phyloP scores from a whole-genome alignment of 2,113 vertebrate species.

The Tachysurus vachellii region DNA sequence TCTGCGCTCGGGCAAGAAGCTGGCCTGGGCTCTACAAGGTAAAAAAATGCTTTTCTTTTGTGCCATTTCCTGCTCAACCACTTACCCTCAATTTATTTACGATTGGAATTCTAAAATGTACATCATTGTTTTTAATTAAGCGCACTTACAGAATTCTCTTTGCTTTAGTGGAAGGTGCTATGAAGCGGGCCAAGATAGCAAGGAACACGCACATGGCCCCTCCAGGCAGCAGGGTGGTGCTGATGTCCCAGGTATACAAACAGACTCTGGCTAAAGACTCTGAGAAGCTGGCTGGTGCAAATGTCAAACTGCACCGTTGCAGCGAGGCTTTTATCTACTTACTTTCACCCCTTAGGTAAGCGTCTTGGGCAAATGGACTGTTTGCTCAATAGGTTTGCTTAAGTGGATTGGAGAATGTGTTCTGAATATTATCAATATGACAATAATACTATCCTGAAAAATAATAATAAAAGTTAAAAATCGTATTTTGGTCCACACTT shows the following conservation, averaged over 20 bases:
- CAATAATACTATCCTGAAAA: not conserved
- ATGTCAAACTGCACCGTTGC: slow-evolving; percentile 89
- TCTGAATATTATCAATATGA: not conserved
- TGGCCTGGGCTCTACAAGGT: slow-evolving; percentile 94
- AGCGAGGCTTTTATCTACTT: slow-evolving; percentile 92
- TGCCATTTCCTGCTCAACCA: not conserved
- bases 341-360: slow-evolving; percentile 90
- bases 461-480: not conserved
- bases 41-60: slow-evolving; percentile 10
- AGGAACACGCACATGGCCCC: slow-evolving; percentile 81
- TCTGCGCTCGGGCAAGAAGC: slow-evolving; percentile 85
- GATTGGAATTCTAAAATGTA: not conserved
- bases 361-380: not conserved
- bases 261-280: slow-evolving; percentile 96
- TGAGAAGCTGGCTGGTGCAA: slow-evolving; percentile 83
- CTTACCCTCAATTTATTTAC: not conserved
- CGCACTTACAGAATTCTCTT: slow-evolving; percentile 2
- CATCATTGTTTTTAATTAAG: not conserved
- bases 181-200: slow-evolving; percentile 87
- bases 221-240: slow-evolving; percentile 79
- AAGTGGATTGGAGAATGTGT: not conserved
- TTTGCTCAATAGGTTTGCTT: not conserved
- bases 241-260: slow-evolving; percentile 91
- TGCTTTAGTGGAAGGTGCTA: slow-evolving; percentile 80
- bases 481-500: not conserved